Conservation (phyloP, 2,797 vertebrate species). For the Glyptemys insculpta region DNA sequence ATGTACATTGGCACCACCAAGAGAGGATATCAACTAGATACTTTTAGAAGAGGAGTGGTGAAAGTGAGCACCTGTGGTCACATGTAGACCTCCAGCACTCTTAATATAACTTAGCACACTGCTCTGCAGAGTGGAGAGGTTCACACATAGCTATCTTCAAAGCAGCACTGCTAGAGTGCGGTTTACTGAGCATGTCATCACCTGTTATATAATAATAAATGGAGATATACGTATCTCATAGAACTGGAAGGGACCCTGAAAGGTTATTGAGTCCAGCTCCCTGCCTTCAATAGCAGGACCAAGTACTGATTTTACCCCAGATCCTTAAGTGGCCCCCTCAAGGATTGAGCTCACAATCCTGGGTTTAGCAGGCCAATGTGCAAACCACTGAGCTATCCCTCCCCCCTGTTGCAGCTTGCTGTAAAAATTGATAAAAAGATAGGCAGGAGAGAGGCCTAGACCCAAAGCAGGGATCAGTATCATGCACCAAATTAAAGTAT, state of each 20-base stretch:
- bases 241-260: too few relatives aligned
- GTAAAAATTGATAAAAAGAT: background rate
- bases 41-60: background rate
- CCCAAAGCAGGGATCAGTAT: background rate
- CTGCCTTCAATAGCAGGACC: too few relatives aligned
- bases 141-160: background rate
- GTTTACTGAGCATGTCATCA: background rate
- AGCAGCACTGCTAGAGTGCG: background rate
- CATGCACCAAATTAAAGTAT: background rate
- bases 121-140: background rate
- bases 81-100: too few relatives aligned
- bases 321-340: too few relatives aligned
- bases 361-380: too few relatives aligned
- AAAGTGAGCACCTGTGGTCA: background rate
- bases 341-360: too few relatives aligned
- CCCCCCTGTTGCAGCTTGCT: background rate
- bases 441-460: conserved; percentile 24
- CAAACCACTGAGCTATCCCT: too few relatives aligned
- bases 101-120: background rate
- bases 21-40: background rate
- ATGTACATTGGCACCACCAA: background rate
- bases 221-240: too few relatives aligned
- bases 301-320: too few relatives aligned
- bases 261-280: too few relatives aligned
- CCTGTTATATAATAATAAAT: too few relatives aligned